These are phyloP conservation scores for Anas acuta DNA, from an alignment of 2,797 vertebrate species.

Conservation along the genomic window DNA sequence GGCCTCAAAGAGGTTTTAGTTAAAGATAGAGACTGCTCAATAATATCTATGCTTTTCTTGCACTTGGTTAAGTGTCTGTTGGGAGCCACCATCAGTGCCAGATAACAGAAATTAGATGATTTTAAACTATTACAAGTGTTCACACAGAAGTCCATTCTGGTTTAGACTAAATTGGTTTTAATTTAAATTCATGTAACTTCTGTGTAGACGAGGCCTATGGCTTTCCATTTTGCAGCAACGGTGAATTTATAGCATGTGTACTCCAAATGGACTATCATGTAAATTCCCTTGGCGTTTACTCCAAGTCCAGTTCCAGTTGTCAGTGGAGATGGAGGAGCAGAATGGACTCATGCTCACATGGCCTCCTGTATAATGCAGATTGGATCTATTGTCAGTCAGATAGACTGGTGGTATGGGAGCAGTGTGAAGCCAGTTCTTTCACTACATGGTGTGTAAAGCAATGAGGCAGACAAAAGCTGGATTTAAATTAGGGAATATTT, in stretches of 20 bases:
- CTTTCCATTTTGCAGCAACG: constrained; percentile 27
- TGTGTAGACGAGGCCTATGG: neutral
- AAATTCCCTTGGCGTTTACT: constrained; percentile 55
- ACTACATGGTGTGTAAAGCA: constrained; percentile 67
- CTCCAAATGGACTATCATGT: constrained; percentile 51
- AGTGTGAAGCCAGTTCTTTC: constrained; percentile 69
- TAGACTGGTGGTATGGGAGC: constrained; percentile 64
- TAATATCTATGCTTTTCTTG: neutral
- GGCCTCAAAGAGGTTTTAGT: neutral
- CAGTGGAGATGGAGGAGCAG: constrained; percentile 26
- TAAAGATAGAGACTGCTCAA: neutral
- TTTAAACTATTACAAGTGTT: neutral
- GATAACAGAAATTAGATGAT: neutral
- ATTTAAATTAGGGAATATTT: constrained; percentile 68
- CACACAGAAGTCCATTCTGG: constrained; percentile 28
- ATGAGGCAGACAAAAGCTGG: constrained; percentile 67
- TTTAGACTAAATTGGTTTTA: constrained; percentile 51
- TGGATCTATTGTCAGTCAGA: constrained; percentile 71
- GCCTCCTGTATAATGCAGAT: constrained; percentile 61
- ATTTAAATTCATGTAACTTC: constrained; percentile 47
- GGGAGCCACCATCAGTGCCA: neutral
- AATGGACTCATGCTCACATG: constrained; percentile 19
- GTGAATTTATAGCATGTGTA: constrained; percentile 35
- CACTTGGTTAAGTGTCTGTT: neutral
- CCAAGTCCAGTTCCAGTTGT: constrained; percentile 60